Percentiles rank a stretch among this genome's conserved stretches.
These are phyloP conservation scores for Anticlea derivata DNA, from an alignment of 2,888 invertebrate species.

Conservation along the genomic window DNA sequence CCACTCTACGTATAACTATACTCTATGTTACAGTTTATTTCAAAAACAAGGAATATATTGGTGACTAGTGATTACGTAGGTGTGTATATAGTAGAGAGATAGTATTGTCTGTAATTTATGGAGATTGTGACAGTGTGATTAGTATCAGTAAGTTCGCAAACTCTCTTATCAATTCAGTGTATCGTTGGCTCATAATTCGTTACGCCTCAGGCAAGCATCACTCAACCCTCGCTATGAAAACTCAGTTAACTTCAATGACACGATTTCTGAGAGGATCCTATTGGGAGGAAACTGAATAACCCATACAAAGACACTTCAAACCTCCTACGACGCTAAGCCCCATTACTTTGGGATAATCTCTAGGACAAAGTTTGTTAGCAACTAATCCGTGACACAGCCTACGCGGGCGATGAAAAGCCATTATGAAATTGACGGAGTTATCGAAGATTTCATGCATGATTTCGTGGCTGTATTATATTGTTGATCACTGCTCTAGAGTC, in stretches of 20 bases:
- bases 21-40: too few relatives aligned
- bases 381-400: conserved; percentile 34
- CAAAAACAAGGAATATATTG: too few relatives aligned
- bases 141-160: too few relatives aligned
- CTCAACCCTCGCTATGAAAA: neutral
- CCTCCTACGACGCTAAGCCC: neutral
- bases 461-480: neutral
- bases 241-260: conserved; percentile 19
- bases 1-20: too few relatives aligned
- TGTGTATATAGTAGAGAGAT: too few relatives aligned
- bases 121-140: too few relatives aligned
- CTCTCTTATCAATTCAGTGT: too few relatives aligned
- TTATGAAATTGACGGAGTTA: conserved; percentile 12
- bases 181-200: neutral
- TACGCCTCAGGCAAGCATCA: neutral
- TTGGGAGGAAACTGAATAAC: conserved; percentile 19
- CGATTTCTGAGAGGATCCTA: conserved; percentile 21
- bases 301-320: conserved; percentile 3
- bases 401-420: conserved; percentile 5
- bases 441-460: conserved; percentile 8
- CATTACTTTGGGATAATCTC: neutral
- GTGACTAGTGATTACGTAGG: too few relatives aligned
- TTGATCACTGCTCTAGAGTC: too few relatives aligned
- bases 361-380: conserved; percentile 39
- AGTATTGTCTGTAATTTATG: too few relatives aligned